phyloP scores from a whole-genome alignment of 2,888 invertebrate species.

The Diaprepes abbreviatus region DNA sequence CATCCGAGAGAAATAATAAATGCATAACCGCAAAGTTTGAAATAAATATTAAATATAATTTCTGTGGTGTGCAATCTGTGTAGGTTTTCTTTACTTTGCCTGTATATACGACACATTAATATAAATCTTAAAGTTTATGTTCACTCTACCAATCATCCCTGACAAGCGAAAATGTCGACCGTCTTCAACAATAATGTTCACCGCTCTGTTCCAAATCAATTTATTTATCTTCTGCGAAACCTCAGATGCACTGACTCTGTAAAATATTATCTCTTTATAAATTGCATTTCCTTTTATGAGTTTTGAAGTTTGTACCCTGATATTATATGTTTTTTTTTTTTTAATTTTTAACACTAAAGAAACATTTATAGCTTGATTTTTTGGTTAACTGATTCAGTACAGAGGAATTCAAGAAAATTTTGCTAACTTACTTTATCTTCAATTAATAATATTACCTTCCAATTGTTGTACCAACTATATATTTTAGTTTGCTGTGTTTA shows the following conservation, averaged over 20 bases:
- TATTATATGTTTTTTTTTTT: background rate
- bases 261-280: slow-evolving; percentile 46
- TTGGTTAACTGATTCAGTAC: too few species aligned
- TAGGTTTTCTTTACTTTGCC: slow-evolving; percentile 51
- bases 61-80: slow-evolving; percentile 45
- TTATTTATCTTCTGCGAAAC: slow-evolving; percentile 52
- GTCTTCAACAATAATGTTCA: slow-evolving; percentile 57
- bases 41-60: slow-evolving; percentile 29
- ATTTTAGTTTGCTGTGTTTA: too few species aligned
- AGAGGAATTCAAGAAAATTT: too few species aligned
- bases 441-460: too few species aligned
- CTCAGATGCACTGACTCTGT: slow-evolving; percentile 43
- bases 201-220: slow-evolving; percentile 53
- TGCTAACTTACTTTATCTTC: too few species aligned
- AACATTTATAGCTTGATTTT: too few species aligned
- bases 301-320: slow-evolving; percentile 12
- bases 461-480: too few species aligned
- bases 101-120: slow-evolving; percentile 52
- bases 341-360: too few species aligned
- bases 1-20: slow-evolving; percentile 5
- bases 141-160: slow-evolving; percentile 56
- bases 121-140: slow-evolving; percentile 58
- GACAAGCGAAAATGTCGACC: slow-evolving; percentile 59
- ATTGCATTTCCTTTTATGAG: slow-evolving; percentile 37
- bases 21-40: slow-evolving; percentile 3